Percentiles rank a stretch among this genome's conserved stretches.
phyloP scores from a whole-genome alignment of 2,113 vertebrate species.

The Craseonycteris thonglongyai region DNA sequence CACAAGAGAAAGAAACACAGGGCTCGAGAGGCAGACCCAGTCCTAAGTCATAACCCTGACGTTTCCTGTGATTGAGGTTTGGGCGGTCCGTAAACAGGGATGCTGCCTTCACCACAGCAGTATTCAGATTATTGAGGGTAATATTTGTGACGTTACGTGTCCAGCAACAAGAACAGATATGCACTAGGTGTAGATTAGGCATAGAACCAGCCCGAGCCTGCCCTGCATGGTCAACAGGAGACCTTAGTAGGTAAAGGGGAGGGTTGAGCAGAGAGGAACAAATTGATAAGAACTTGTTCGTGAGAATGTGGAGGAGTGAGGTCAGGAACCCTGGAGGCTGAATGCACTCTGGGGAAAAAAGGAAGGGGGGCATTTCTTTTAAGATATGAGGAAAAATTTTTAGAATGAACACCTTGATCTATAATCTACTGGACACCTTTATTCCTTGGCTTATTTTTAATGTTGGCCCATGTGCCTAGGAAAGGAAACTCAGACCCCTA shows the following conservation, averaged over 20 bases:
- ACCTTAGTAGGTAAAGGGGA: no score
- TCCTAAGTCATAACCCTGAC: neutral
- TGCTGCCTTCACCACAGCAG: neutral
- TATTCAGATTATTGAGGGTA: neutral
- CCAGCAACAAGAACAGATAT: neutral
- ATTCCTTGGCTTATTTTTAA: constrained; percentile 17
- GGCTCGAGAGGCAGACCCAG: neutral
- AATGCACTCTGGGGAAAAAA: neutral
- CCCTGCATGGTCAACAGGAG: neutral
- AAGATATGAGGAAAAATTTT: neutral
- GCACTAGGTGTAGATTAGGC: accelerated
- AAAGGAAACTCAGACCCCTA: neutral
- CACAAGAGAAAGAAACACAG: neutral
- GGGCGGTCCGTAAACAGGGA: neutral
- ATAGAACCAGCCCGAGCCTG: neutral
- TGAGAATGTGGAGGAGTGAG: neutral
- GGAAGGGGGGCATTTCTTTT: neutral
- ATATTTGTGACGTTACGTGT: neutral
- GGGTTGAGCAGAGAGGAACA: neutral
- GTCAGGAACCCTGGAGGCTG: neutral
- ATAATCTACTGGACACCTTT: neutral
- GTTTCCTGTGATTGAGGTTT: neutral
- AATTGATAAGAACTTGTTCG: neutral
- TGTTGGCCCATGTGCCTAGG: neutral
- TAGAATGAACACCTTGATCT: neutral